Evolutionary conservation across 2,113 vertebrate species (phyloP).

Genomic region (Nannobrachium achirus): DNA sequence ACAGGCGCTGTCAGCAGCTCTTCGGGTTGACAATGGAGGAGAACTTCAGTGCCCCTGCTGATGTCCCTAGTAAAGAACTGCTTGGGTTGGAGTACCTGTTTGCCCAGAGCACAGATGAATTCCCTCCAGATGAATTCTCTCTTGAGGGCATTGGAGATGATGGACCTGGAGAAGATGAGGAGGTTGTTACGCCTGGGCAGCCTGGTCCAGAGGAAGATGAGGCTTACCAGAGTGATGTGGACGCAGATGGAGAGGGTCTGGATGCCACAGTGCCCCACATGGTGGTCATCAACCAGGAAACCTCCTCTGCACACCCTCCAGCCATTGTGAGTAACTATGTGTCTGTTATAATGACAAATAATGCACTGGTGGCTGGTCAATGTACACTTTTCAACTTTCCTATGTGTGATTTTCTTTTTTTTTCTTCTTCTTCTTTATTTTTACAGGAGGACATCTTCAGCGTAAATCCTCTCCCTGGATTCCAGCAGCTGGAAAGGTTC

Average conservation of each 20-base stretch:
- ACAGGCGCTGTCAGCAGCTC: constrained; percentile 15
- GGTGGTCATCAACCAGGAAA: neutral
- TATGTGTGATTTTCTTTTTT: too few species aligned
- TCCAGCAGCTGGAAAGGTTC: constrained; percentile 19
- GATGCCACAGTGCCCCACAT: neutral
- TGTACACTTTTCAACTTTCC: too few species aligned
- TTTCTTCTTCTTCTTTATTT: too few species aligned
- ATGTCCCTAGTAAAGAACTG: constrained; percentile 2
- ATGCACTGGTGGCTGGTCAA: constrained; percentile 16
- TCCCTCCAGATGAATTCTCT: constrained; percentile 10
- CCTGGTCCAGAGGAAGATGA: constrained; percentile 1
- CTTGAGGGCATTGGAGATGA: constrained; percentile 1
- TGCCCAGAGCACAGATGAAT: constrained; percentile 18
- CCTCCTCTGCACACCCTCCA: constrained; percentile 1
- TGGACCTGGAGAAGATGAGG: constrained; percentile 22
- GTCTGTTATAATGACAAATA: constrained; percentile 5
- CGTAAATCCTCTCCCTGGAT: too few species aligned
- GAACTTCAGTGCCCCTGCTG: constrained; percentile 6
- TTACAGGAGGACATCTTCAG: too few species aligned
- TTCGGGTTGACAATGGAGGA: constrained; percentile 22
- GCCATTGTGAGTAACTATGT: constrained; percentile 31
- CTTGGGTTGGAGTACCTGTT: constrained; percentile 19
- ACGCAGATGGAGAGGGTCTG: neutral
- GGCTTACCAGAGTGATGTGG: constrained; percentile 14
- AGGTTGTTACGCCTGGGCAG: constrained; percentile 23